Percentiles rank a stretch among this genome's conserved stretches.
Evolutionary conservation across 2,888 invertebrate species (phyloP).

Genomic region (Hermaeophaga mercurialis): DNA sequence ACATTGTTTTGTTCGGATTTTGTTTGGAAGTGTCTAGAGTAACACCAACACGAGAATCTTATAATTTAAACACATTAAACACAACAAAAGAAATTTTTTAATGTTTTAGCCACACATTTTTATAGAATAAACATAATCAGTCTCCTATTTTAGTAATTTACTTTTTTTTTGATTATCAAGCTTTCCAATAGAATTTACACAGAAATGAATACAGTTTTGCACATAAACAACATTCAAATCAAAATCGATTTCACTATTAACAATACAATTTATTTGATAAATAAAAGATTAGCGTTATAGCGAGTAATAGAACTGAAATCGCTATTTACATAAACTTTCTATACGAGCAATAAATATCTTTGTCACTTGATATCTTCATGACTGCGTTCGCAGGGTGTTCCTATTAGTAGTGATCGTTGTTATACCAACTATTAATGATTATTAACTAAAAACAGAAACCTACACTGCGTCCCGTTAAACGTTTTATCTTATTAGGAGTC

Average conservation of each 20-base stretch:
- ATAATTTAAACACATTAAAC: background rate
- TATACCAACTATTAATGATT: constrained; percentile 6
- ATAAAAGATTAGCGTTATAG: no score
- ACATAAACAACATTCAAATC: no score
- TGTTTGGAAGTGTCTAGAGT: no score
- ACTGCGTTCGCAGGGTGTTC: constrained; percentile 41
- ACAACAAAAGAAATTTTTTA: no score
- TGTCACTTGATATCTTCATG: constrained; percentile 32
- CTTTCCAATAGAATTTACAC: no score
- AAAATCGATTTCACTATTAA: no score
- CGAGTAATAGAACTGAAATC: background rate
- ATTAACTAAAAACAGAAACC: constrained; percentile 11
- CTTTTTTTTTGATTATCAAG: no score
- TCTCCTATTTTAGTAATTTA: no score
- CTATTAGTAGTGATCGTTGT: constrained; percentile 1
- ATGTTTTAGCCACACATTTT: no score
- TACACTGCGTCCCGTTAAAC: background rate
- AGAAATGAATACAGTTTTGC: no score
- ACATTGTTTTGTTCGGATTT: background rate
- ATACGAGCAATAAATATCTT: constrained; percentile 4
- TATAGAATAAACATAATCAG: no score
- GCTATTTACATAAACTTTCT: constrained; percentile 5
- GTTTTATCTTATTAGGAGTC: constrained; percentile 7
- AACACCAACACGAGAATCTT: background rate
- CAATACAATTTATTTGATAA: no score